Percentiles rank a stretch among this genome's conserved stretches.
These are phyloP conservation scores for Macrosiphum euphorbiae DNA, from an alignment of 2,888 invertebrate genomes.

Conservation along the genomic window DNA sequence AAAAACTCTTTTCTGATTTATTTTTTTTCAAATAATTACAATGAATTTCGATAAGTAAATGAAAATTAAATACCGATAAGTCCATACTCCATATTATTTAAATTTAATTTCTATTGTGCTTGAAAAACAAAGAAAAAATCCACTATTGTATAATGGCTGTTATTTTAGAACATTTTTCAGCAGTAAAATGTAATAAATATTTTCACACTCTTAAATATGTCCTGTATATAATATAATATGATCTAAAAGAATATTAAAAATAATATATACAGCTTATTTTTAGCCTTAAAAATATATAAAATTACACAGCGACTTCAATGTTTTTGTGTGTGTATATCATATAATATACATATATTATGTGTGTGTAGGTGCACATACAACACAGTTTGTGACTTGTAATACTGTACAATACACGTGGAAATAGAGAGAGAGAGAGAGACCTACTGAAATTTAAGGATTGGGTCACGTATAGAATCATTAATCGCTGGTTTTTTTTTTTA, in stretches of 20 bases:
- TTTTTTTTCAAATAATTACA: neutral
- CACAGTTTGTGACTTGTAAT: neutral
- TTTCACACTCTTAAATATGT: neutral
- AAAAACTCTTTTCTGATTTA: neutral
- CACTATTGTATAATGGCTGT: neutral
- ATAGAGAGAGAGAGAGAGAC: neutral
- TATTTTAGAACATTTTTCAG: neutral
- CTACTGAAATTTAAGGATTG: neutral
- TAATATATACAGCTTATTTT: neutral
- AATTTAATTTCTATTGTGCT: neutral
- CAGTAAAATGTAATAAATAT: neutral
- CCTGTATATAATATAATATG: neutral
- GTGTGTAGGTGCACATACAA: neutral
- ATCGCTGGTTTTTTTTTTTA: neutral
- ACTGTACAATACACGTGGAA: neutral
- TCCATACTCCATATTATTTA: neutral
- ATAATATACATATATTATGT: too few species aligned
- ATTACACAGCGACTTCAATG: neutral
- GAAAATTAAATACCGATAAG: neutral
- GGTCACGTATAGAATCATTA: neutral
- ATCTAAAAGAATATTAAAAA: neutral
- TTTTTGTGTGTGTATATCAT: too few species aligned
- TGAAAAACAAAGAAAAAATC: neutral
- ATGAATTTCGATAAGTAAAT: neutral
- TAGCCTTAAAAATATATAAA: neutral